Evolutionary conservation across 2,797 vertebrate genomes (phyloP).

Genomic region (Muscicapa comitata): DNA sequence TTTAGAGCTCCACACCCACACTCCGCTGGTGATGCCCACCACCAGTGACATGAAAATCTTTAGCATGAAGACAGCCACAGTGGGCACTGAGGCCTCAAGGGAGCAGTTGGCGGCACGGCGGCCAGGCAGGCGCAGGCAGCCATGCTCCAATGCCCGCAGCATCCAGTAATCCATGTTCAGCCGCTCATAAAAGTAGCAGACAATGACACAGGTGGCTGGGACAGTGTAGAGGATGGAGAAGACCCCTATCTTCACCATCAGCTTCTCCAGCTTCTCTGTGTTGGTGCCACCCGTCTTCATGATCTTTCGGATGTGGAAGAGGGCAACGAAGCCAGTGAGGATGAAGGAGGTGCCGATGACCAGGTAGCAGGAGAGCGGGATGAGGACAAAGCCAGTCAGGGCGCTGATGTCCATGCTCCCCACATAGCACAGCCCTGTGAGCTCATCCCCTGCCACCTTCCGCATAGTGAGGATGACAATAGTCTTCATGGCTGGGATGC

Average conservation of each 20-base stretch:
- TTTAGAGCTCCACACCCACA: constrained; percentile 99
- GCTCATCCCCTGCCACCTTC: constrained; percentile 94
- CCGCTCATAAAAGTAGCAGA: constrained; percentile 96
- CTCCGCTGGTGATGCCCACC: constrained; percentile 97
- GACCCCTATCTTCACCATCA: constrained; percentile 98
- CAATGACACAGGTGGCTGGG: constrained; percentile 94
- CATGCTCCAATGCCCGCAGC: constrained; percentile 82
- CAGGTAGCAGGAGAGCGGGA: constrained; percentile 94
- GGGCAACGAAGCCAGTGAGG: constrained; percentile 94
- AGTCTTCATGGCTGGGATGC: constrained; percentile 93
- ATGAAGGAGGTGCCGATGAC: constrained; percentile 95
- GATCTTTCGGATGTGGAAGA: constrained; percentile 96
- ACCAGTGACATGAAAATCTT: constrained; percentile 99
- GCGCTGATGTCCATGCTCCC: constrained; percentile 88
- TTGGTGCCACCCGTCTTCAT: constrained; percentile 98
- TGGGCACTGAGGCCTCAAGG: constrained; percentile 88
- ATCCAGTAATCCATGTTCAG: constrained; percentile 96
- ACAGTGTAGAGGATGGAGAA: constrained; percentile 98
- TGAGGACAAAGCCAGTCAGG: constrained; percentile 91
- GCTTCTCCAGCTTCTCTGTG: constrained; percentile 96
- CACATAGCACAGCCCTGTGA: constrained; percentile 95
- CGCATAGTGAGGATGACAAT: constrained; percentile 94
- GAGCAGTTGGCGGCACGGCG: constrained; percentile 85
- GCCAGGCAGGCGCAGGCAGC: constrained; percentile 76
- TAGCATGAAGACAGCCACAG: constrained; percentile 94